A percentile compares a stretch with the other conserved stretches of the same genome.
Conservation (phyloP, 2,797 vertebrate genomes). For the Florisuga fusca region DNA sequence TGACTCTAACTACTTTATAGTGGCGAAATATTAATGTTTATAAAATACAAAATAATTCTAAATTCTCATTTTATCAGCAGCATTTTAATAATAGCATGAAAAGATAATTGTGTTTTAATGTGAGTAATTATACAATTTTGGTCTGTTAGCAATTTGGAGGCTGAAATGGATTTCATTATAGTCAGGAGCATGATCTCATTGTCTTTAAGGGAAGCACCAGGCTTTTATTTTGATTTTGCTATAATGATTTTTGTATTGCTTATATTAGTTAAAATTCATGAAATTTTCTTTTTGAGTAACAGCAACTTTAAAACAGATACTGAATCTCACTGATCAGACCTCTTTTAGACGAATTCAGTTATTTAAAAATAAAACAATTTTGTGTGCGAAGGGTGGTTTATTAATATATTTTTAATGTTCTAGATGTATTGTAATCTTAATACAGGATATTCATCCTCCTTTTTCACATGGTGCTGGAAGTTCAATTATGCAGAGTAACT, state of each 20-base stretch:
- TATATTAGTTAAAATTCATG: background rate
- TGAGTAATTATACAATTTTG: constrained; percentile 7
- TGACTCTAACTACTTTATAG: background rate
- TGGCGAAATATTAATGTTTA: constrained; percentile 7
- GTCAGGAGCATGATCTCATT: background rate
- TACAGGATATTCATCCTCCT: background rate
- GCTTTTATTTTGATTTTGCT: background rate
- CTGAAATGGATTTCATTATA: constrained; percentile 21
- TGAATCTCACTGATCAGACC: background rate
- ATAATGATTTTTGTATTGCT: background rate
- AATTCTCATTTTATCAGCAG: constrained; percentile 10
- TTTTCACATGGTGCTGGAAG: background rate
- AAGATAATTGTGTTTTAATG: constrained; percentile 23
- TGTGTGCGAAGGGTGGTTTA: background rate
- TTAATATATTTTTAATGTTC: background rate
- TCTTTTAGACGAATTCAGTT: background rate
- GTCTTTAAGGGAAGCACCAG: background rate
- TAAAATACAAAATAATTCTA: constrained; percentile 17
- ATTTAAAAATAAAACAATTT: background rate
- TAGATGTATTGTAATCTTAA: background rate
- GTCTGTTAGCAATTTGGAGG: constrained; percentile 6
- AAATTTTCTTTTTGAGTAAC: background rate
- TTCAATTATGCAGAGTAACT: background rate
- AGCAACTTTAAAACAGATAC: background rate
- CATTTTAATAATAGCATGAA: background rate